These are phyloP conservation scores for Listronotus oregonensis DNA, from an alignment of 1,140 invertebrate genomes.

Conservation along the genomic window DNA sequence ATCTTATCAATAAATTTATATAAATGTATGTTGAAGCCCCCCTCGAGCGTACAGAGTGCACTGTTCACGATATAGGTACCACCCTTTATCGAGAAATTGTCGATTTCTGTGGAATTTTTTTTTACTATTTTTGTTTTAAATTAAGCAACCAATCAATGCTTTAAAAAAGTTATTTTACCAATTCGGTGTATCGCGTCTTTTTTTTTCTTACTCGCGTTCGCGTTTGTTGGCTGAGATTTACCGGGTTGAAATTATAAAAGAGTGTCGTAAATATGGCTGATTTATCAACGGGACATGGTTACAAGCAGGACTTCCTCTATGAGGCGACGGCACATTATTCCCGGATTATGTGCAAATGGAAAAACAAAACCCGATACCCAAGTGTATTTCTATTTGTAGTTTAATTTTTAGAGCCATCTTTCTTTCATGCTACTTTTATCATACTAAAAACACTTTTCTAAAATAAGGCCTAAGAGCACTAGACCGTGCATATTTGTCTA, in stretches of 20 bases:
- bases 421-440: too few species aligned
- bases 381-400: too few species aligned
- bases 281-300: conserved; percentile 38
- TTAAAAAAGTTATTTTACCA: background rate
- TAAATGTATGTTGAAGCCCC: conserved; percentile 40
- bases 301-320: conserved; percentile 55
- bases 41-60: conserved; percentile 33
- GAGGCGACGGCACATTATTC: conserved; percentile 70
- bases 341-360: conserved; percentile 70
- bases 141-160: background rate
- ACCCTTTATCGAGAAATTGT: conserved; percentile 17
- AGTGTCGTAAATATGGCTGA: conserved; percentile 24
- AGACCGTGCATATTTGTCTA: too few species aligned
- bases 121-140: background rate
- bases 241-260: background rate
- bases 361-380: conserved; percentile 64
- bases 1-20: conserved; percentile 44
- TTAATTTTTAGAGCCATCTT: too few species aligned
- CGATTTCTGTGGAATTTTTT: conserved; percentile 3
- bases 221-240: background rate
- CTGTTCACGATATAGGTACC: conserved; percentile 14
- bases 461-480: too few species aligned
- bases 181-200: background rate
- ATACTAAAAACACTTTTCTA: too few species aligned
- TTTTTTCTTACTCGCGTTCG: background rate